Evolutionary conservation across 2,797 vertebrate species (phyloP).

Genomic region (Glyptemys insculpta): DNA sequence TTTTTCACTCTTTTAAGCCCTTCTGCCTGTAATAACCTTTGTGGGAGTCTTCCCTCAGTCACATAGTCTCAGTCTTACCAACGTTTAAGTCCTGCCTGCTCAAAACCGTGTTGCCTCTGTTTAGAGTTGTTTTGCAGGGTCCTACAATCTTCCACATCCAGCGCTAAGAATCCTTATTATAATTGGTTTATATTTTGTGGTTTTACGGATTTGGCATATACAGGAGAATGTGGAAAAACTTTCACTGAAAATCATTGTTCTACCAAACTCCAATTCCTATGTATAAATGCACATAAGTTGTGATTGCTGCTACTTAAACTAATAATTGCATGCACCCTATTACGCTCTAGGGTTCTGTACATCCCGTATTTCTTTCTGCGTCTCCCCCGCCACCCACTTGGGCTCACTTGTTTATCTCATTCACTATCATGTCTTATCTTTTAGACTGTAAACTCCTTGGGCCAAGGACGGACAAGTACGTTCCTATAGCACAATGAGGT

Average conservation of each 20-base stretch:
- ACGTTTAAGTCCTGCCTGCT: too few relatives aligned
- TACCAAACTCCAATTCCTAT: conserved; percentile 35
- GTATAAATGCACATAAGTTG: conserved; percentile 20
- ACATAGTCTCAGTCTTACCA: too few relatives aligned
- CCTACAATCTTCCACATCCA: not conserved
- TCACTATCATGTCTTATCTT: not conserved
- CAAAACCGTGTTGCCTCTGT: too few relatives aligned
- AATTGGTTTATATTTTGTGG: not conserved
- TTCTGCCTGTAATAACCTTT: too few relatives aligned
- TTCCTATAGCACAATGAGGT: fast-evolving
- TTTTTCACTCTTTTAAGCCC: too few relatives aligned
- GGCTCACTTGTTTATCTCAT: fast-evolving
- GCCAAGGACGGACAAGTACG: fast-evolving
- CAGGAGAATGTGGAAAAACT: conserved; percentile 44
- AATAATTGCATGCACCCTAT: too few relatives aligned
- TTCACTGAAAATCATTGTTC: conserved; percentile 60
- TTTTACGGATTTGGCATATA: conserved; percentile 27
- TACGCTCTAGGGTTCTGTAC: not conserved
- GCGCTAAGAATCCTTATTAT: not conserved
- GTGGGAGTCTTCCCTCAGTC: too few relatives aligned
- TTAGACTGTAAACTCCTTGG: not conserved
- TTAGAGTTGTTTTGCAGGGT: too few relatives aligned
- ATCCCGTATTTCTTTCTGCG: not conserved
- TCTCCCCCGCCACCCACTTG: too few relatives aligned
- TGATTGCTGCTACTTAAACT: too few relatives aligned